Percentiles rank a stretch among this genome's conserved stretches.
Evolutionary conservation across 1,140 invertebrate species (phyloP).

Genomic region (Tetramorium alpestre): DNA sequence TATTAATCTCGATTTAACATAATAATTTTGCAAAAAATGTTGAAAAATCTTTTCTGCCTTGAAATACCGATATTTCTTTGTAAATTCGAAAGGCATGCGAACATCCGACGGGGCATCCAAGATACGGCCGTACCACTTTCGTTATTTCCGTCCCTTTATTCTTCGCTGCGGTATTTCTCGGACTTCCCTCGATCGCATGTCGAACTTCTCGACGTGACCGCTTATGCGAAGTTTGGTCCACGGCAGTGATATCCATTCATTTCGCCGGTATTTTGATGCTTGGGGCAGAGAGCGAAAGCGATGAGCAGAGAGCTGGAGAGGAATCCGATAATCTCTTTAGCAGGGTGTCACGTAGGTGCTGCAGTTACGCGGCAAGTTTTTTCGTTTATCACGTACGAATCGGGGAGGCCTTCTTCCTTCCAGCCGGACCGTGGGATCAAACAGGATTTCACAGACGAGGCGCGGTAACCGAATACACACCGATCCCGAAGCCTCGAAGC

Average conservation of each 20-base stretch:
- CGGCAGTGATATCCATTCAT: conserved; percentile 52
- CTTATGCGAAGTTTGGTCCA: conserved; percentile 34
- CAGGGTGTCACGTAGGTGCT: conserved; percentile 73
- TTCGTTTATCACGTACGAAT: conserved; percentile 76
- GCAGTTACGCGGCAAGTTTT: conserved; percentile 73
- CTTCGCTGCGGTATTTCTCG: conserved; percentile 55
- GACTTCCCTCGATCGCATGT: conserved; percentile 47
- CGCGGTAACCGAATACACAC: conserved; percentile 76
- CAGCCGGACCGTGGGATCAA: conserved; percentile 73
- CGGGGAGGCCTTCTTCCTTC: conserved; percentile 53
- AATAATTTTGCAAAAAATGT: not conserved
- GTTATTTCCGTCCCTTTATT: conserved; percentile 54
- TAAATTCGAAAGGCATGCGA: conserved; percentile 19
- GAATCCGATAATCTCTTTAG: conserved; percentile 76
- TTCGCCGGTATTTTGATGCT: conserved; percentile 46
- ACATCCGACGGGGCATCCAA: not conserved
- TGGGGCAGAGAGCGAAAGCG: conserved; percentile 17
- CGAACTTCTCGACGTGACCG: conserved; percentile 32
- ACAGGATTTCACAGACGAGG: conserved; percentile 74
- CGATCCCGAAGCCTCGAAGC: conserved; percentile 52
- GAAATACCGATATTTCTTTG: not conserved
- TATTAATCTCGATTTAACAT: not conserved
- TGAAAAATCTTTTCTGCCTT: not conserved
- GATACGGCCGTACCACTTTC: not conserved
- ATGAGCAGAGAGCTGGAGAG: conserved; percentile 35